Base-by-base conservation (phyloP, 2,888 invertebrate species). In the Apoda limacodes region DNA sequence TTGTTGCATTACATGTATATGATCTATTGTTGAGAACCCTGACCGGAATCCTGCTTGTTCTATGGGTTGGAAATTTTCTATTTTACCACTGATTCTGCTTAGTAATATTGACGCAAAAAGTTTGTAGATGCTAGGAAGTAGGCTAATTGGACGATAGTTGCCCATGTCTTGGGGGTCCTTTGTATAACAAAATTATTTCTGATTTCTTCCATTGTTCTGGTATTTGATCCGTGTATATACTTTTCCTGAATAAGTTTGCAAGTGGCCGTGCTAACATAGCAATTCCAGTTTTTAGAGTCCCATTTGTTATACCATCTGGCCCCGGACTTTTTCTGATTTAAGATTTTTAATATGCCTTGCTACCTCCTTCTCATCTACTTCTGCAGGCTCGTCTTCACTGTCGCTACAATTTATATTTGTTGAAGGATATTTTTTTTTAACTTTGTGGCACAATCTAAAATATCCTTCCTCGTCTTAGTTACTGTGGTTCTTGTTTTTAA, bases 311-410 rank as follows among this genome's bases (percentile, higher is more conserved):
- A 9, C 35, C 38, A 14, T 45, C 45, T 2, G 43, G 38, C 1
- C 42, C 43, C 7, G 43, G 41, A 24, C 34, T 40, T 37, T 37
- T 42, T 43, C 42, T 9, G 13, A n/a, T 36, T 39, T 45, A 3
- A 44, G 24, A 13, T 32, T 35, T 12, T 29, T 30, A 2, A 43
- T 38, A n/a, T 38, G 36, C 5, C 35, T 27, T n/a, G 31, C 20
- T 9, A 42, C 32, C 35, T 43, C 42, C 7, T 13, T 9, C 11
- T 15, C 25, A 3, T 25, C 11, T 11, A 23, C 23, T n/a, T 7
- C 23, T n/a, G 9, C 9, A n/a, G 9, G 11, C n/a, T 10, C 11
- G 23, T 23, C 9, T 3, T 23, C 11, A 13, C 6, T 23, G 11
- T 23, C 23, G 9, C 9, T 11, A n/a, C 13, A 4, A 10, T 3